A percentile compares a stretch with the other conserved stretches of the same genome.
phyloP scores from a whole-genome alignment of 1,140 invertebrate species.

The Drosophila kohkoa region DNA sequence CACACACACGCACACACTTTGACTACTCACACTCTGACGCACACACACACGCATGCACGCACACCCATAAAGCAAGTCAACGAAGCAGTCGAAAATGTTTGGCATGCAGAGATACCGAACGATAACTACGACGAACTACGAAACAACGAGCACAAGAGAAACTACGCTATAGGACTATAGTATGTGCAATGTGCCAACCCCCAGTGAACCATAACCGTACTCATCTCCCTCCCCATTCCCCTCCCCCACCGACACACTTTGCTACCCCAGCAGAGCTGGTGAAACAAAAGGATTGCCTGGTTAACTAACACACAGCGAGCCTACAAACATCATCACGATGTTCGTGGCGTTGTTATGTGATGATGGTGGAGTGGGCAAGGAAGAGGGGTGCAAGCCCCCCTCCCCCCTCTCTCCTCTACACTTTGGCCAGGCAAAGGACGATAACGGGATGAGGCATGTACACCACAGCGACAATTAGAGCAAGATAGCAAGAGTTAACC shows the following conservation, averaged over 20 bases:
- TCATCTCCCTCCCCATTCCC: background rate
- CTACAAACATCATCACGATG: slow-evolving; percentile 11
- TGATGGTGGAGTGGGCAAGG: slow-evolving; percentile 1
- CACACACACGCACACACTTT: background rate
- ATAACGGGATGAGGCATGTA: slow-evolving; percentile 36
- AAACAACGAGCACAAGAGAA: slow-evolving; percentile 21
- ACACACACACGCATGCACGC: slow-evolving; percentile 2
- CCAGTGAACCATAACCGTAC: slow-evolving; percentile 19
- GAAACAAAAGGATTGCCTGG: slow-evolving; percentile 58
- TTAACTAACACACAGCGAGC: slow-evolving; percentile 27
- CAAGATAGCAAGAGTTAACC: slow-evolving; percentile 56
- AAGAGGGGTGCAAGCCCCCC: slow-evolving; percentile 20
- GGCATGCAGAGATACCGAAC: slow-evolving; percentile 67
- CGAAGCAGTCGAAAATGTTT: slow-evolving; percentile 58
- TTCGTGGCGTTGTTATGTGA: too few species aligned
- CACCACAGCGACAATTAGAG: slow-evolving; percentile 65
- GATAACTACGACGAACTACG: slow-evolving; percentile 47
- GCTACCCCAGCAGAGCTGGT: background rate
- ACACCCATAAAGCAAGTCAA: slow-evolving; percentile 17
- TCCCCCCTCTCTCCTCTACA: too few species aligned
- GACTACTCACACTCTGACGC: background rate
- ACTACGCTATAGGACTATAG: slow-evolving; percentile 29
- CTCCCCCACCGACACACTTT: too few species aligned
- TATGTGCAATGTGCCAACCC: slow-evolving; percentile 46
- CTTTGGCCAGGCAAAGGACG: slow-evolving; percentile 5